These are phyloP conservation scores for Pteromalus puparum DNA, from an alignment of 1,140 invertebrate species.

Conservation along the genomic window DNA sequence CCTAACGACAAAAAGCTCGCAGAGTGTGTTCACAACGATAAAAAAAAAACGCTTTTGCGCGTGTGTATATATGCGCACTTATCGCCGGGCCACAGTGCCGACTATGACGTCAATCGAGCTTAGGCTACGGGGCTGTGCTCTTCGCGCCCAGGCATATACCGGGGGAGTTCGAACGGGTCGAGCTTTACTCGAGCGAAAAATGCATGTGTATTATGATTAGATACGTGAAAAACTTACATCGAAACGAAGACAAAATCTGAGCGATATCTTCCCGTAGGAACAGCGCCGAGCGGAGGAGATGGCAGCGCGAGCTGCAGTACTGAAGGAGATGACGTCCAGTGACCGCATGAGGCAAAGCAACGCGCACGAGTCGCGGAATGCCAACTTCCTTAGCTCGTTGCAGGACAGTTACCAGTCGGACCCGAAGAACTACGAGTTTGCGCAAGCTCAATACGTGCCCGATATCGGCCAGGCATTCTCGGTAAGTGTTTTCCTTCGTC, in stretches of 20 bases:
- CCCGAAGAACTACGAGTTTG: conserved; percentile 58
- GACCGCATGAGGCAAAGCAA: conserved; percentile 59
- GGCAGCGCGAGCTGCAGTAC: conserved; percentile 76
- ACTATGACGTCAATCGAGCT: not conserved
- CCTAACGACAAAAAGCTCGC: too few relatives aligned
- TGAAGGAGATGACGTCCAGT: conserved; percentile 76
- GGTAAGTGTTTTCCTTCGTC: conserved; percentile 56
- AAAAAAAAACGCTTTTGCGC: too few relatives aligned
- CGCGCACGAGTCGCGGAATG: conserved; percentile 35
- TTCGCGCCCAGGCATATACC: too few relatives aligned
- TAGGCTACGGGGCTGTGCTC: not conserved
- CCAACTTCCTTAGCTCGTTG: conserved; percentile 54
- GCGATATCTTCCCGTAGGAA: conserved; percentile 67
- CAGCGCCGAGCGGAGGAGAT: conserved; percentile 79
- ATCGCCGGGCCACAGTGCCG: not conserved
- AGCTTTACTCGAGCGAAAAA: not conserved
- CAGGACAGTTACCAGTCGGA: conserved; percentile 53
- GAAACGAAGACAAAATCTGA: not conserved
- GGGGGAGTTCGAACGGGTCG: not conserved
- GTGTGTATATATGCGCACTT: not conserved
- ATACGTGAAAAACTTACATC: too few relatives aligned
- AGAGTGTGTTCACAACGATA: too few relatives aligned
- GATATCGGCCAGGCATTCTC: conserved; percentile 59
- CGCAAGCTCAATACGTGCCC: conserved; percentile 57
- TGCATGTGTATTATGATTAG: not conserved